Evolutionary conservation across 2,888 invertebrate species (phyloP), one percentile per base, ranked within the genome.

Genomic region (Rambutsinella grinnellia): DNA sequence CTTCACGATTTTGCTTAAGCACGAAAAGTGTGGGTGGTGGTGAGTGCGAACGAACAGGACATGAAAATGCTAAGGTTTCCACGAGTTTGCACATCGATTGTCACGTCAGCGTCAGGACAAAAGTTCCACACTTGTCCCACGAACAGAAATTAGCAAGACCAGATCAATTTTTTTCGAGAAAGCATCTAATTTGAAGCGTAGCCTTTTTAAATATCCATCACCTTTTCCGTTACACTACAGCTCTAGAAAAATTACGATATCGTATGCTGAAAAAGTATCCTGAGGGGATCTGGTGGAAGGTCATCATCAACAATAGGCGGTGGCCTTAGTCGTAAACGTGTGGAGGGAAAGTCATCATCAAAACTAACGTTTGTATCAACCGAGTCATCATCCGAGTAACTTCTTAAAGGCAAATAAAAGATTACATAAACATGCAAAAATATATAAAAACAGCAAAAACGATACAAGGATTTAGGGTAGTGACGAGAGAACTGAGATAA

Each of bases 211-310:
- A 23, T 46, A 62, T 62, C 76, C 76, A 44, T 76, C 76, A 76
- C 76, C 76, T 76, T 51, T 23, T 53, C 23, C 19, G 6, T 10
- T 36, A 28, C 28, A 8, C 36, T 36, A 36, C 36, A 36, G 36
- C 13, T n/a, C n/a, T n/a, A n/a, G n/a, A n/a, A n/a, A n/a, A 51
- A n/a, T 69, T 69, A 76, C 27, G 76, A 69, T 51, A 69, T 65
- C 28, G 76, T 69, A 53, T 70, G 76, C 69, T 76, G 76, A 76
- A 76, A 76, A 27, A 76, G 58, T 58, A 76, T 69, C 76, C 69
- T 51, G 58, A 69, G 65, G 6, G 69, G 76, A 47, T 69, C 53
- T 60, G 69, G 75, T 28, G 76, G 65, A 46, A 69, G 61, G 19
- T 23, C 27, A 3, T 24, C 27, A 24, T 57, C 5, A 26, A 54